Evolutionary conservation across 2,113 vertebrate genomes (phyloP), one percentile per base, ranked within the genome.

Genomic region (Otocyon megalotis): DNA sequence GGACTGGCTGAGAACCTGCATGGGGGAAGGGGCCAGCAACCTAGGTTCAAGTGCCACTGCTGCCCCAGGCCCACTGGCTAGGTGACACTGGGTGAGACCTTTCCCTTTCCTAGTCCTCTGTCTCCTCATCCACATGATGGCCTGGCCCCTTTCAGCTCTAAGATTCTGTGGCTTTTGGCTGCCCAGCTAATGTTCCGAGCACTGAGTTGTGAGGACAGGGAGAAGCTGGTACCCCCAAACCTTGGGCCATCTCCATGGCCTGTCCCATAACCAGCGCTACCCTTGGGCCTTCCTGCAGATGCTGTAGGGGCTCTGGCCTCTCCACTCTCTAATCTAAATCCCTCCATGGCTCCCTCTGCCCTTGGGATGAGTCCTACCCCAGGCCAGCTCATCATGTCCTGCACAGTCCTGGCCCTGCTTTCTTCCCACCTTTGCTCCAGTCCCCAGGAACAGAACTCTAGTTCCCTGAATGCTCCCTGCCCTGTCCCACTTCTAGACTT

Each of bases 401-500:
- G n/a, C 19, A 30, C 20, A 24, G 37, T 20, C 93, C 69, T 48
- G 65, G 62, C 80, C 83, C 92, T 56, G 79, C 91, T 50, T 90
- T 80, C 58, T 77, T 93, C 71, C 60, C 74, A 76, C 48, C 37
- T 58, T 50, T 87, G 97, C 83, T 94, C 96, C 74, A 95, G 72
- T 94, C 96, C 96, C 16, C 63, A 53, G 58, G n/a, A 80, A 80
- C 2, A 0, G 24, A 54, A 74, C 50, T 79, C 62, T 4, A 69
- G 80, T 62, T 95, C 88, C 94, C 95, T 24, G 54, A 67, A 53
- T 1, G 60, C 62, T 54, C 50, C 1, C 0, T 14, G 8, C 50
- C 54, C 92, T 90, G 97, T 28, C 90, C 98, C 90, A 95, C 80
- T 98, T 97, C 93, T 35, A 12, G 76, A 62, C 62, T 90, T 30